Evolutionary conservation across 2,797 vertebrate species (phyloP).

Genomic region (Sternarchorhynchus goeldii): DNA sequence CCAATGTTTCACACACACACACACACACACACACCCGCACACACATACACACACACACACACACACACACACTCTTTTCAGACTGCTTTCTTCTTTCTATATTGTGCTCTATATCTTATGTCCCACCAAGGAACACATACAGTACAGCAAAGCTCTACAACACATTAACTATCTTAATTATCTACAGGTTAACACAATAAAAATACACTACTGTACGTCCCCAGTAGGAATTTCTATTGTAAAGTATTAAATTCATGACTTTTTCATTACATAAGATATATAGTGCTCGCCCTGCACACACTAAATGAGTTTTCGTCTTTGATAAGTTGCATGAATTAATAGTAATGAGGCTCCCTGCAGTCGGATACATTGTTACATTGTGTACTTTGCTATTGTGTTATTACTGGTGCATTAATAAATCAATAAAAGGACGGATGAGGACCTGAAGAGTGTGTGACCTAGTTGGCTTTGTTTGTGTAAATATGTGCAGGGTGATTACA

Average conservation of each 20-base stretch:
- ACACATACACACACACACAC: background rate
- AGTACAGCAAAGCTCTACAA: conserved; percentile 7
- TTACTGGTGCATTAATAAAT: conserved; percentile 57
- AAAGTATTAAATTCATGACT: conserved; percentile 16
- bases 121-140: conserved; percentile 25
- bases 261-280: conserved; percentile 40
- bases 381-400: conserved; percentile 49
- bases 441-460: conserved; percentile 54
- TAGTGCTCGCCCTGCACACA: conserved; percentile 19
- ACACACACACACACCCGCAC: background rate
- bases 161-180: conserved; percentile 31
- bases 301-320: conserved; percentile 41
- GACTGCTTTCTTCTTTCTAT: conserved; percentile 4
- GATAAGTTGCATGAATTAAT: conserved; percentile 48
- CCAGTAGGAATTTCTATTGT: conserved; percentile 4
- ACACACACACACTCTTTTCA: conserved; percentile 28
- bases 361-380: conserved; percentile 47
- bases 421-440: conserved; percentile 42
- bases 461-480: conserved; percentile 51
- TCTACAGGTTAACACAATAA: conserved; percentile 30
- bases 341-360: conserved; percentile 51
- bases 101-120: background rate
- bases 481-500: conserved; percentile 31
- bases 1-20: background rate
- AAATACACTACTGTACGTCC: conserved; percentile 2